Evolutionary conservation across 2,888 invertebrate genomes (phyloP), one percentile per base, ranked within the genome.

Genomic region (Spilosoma lubricipeda): DNA sequence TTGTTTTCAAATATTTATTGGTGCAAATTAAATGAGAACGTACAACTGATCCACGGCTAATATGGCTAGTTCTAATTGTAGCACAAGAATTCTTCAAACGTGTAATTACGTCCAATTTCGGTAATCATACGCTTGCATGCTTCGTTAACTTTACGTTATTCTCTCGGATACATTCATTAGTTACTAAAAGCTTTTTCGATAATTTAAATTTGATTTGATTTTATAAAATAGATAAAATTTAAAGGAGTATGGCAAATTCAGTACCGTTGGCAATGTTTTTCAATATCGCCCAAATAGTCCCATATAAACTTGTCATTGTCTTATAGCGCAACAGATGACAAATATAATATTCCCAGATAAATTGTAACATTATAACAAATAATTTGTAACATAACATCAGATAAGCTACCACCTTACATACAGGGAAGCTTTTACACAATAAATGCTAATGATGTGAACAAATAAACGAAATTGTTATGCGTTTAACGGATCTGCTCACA

Each of bases 61-160:
- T 13, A 23, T 13, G n/a, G 13, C 66, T 3, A 66, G 39, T 15
- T n/a, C 13, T n/a, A n/a, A n/a, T 39, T 39, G 20, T 23, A n/a
- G n/a, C 13, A 66, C 39, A n/a, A n/a, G 39, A 33, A 15, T 13
- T 23, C 15, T 66, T 39, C 66, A n/a, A 66, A 39, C 66, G 66
- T 66, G 52, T 56, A 56, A 56, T 56, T n/a, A n/a, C 23, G 9
- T n/a, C 0, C 39, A 39, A 11, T 23, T 65, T 36, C 36, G 13
- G 39, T 66, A 66, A 39, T 66, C 66, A 66, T 13, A 39, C 66
- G 66, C 39, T n/a, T n/a, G n/a, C 2, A n/a, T 39, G 66, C 66
- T 66, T 39, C 66, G 15, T 66, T 39, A 23, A 36, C 65, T 39
- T 39, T 36, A 23, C 11, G 39, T 39, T 39, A 39, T 39, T 65